Evolutionary conservation across 2,888 invertebrate species (phyloP), one percentile per base, ranked within the genome.

Genomic region (Ariolimax columbianus): DNA sequence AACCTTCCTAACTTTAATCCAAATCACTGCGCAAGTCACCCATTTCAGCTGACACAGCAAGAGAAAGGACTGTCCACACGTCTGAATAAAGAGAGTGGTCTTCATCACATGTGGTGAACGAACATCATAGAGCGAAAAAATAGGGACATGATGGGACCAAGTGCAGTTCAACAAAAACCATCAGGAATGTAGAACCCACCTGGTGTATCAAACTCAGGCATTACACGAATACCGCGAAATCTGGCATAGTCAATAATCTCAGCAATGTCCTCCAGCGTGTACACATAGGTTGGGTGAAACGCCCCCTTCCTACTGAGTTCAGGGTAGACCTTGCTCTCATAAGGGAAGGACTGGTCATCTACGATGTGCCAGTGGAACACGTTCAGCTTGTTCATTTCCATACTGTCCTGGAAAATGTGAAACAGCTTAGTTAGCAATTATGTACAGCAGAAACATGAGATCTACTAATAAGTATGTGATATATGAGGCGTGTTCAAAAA

Each of bases 301-400:
- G 94, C 93, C 17, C 94, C 94, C 92, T 94, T 91, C 68, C 90
- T 87, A 88, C 92, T 93, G 30, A 94, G 90, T 36, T 94, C 91
- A 9, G 95, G 95, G 86, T 93, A 94, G 38, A 92, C 92, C 66
- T 93, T 91, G 88, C 95, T 95, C 85, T 94, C 92, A 91, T 97
- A 96, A 0, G 99, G 98, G 93, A 98, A 99, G 90, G 98, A 98
- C 88, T 98, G 98, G 33, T 97, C 97, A 94, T 99, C 99, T 2
- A 94, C 94, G n/a, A 95, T 93, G 87, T 95, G 95, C 98, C 98
- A 98, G 92, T 99, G 98, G 95, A 99, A 97, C 0, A 97, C 97
- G 93, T 99, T 99, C 90, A 98, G 93, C 94, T 98, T 99, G 47
- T 97, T 97, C 92, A 96, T 96, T 0, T 97, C 96, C 98, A 98